Percentiles rank a stretch among this genome's conserved stretches.
Evolutionary conservation across 2,888 invertebrate genomes (phyloP).

Genomic region (Pteria penguin): DNA sequence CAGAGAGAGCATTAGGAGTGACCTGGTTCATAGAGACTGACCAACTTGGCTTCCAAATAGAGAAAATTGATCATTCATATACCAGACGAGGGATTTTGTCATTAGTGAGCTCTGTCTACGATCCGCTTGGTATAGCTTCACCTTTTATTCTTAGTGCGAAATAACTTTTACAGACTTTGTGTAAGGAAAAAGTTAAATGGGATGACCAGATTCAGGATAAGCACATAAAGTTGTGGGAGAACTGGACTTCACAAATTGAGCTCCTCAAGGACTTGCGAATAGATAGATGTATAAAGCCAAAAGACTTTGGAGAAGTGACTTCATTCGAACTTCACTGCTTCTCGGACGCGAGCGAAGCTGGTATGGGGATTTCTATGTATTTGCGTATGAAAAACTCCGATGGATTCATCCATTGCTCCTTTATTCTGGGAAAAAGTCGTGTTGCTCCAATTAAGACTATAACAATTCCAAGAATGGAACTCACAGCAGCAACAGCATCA

Average conservation of each 20-base stretch:
- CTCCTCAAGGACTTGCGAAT: slow-evolving; percentile 35
- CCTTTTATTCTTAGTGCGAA: slow-evolving; percentile 21
- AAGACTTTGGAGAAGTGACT: slow-evolving; percentile 24
- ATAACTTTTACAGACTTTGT: slow-evolving; percentile 24
- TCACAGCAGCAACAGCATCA: slow-evolving; percentile 37
- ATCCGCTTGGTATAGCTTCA: slow-evolving; percentile 34
- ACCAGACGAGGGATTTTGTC: slow-evolving; percentile 24
- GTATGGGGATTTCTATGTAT: slow-evolving; percentile 44
- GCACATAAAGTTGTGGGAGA: slow-evolving; percentile 17
- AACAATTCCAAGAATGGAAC: slow-evolving; percentile 46
- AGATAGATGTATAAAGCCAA: slow-evolving; percentile 47
- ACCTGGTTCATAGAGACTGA: slow-evolving; percentile 18
- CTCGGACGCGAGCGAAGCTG: slow-evolving; percentile 45
- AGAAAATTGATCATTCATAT: neutral
- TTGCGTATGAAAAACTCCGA: slow-evolving; percentile 31
- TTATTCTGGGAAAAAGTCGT: slow-evolving; percentile 43
- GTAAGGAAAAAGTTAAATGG: slow-evolving; percentile 22
- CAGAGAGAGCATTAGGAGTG: slow-evolving; percentile 15
- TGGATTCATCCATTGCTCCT: slow-evolving; percentile 42
- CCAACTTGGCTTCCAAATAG: slow-evolving; percentile 14
- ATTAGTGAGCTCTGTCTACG: slow-evolving; percentile 30
- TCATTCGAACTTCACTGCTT: slow-evolving; percentile 43
- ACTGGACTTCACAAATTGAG: slow-evolving; percentile 22
- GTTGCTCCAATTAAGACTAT: slow-evolving; percentile 38
- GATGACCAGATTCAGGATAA: slow-evolving; percentile 32